Evolutionary conservation across 1,140 invertebrate species (phyloP), one percentile per base, ranked within the genome.

Genomic region (Phymastichus coffea): DNA sequence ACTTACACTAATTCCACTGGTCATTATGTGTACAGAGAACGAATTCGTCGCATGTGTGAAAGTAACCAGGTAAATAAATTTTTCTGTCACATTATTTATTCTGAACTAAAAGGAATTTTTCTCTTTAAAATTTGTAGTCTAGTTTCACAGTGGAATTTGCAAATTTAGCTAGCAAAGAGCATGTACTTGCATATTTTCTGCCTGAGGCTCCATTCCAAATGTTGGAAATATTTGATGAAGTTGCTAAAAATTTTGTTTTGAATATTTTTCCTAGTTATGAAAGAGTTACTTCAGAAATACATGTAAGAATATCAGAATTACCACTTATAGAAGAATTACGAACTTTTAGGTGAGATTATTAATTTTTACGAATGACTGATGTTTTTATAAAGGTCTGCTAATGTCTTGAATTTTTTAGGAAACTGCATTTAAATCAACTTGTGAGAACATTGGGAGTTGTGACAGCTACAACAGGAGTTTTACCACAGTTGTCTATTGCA

Each of bases 131-230:
- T 6, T 25, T 46, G 57, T 81, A 89, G 76, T 86, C 92, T 4
- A 97, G 94, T 65, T 92, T 99, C 74, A 88, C 93, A 47, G 92
- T 99, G 0, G 93, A 97, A 71, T 99, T 97, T 79, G 89, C 93
- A 53, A 85, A 91, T 66, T 80, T 99, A 53, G 95, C 94, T 0
- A 84, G 88, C 30, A 88, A 93, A 67, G 94, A 97, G 73, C 92
- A 97, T 74, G 91, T 95, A 1, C 80, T 99, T 28, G 96, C 95
- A 0, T 99, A 94, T 77, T 99, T 99, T 72, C 73, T 99, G 37
- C 96, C 97, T 4, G 97, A 99, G 81, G 97, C 97, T 1, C 98
- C 98, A 0, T 86, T 90, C 38, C 93, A 99, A 83, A 96, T 99
- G 89, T 76, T 98, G 10, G 87, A 91, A 70, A 96, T 97, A 58